phyloP scores from a whole-genome alignment of 2,797 vertebrate genomes.

The Macrochelys suwanniensis region DNA sequence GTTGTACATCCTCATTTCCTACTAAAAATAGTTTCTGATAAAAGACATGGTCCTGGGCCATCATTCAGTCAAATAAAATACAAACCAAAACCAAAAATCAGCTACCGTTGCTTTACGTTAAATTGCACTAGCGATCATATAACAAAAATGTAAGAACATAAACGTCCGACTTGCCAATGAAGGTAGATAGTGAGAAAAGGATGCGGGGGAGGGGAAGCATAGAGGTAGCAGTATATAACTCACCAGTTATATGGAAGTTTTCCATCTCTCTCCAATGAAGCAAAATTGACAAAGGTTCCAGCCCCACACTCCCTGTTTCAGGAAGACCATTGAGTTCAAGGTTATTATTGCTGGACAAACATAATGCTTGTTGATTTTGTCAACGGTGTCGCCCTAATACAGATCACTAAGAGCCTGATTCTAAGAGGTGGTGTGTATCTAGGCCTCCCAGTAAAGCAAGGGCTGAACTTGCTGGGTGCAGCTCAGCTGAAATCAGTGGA shows the following conservation, averaged over 20 bases:
- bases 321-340: constrained; percentile 54
- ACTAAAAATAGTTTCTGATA: not conserved
- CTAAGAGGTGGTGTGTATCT: not conserved
- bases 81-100: not conserved
- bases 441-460: not conserved
- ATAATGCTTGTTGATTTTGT: not conserved
- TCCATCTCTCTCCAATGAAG: constrained; percentile 94
- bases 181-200: not conserved
- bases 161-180: not conserved
- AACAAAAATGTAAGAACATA: not conserved
- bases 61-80: not conserved
- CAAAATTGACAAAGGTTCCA: constrained; percentile 97
- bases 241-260: constrained; percentile 98
- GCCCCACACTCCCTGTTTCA: constrained; percentile 91
- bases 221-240: constrained; percentile 58
- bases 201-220: not conserved
- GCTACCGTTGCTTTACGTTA: not conserved
- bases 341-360: constrained; percentile 8
- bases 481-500: not conserved
- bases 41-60: not conserved
- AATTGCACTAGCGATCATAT: not conserved
- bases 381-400: not conserved
- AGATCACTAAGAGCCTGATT: not conserved
- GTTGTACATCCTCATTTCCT: not conserved
- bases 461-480: not conserved